Percentiles rank a stretch among this genome's conserved stretches.
Evolutionary conservation across 2,888 invertebrate species (phyloP).

Genomic region (Rhagium mordax): DNA sequence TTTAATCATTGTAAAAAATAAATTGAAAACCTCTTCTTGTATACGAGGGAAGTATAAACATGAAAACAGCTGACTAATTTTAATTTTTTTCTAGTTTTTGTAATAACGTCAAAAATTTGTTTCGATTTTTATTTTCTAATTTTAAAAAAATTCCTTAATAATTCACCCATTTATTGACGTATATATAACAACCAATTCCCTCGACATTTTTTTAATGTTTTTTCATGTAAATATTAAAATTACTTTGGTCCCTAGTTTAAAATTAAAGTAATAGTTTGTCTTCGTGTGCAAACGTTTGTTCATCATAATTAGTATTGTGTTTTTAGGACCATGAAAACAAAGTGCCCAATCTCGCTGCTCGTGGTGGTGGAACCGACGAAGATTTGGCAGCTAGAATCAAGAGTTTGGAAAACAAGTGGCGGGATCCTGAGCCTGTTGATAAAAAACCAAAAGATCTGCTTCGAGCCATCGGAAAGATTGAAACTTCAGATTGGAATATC

Average conservation of each 20-base stretch:
- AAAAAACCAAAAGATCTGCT: slow-evolving; percentile 90
- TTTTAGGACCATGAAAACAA: slow-evolving; percentile 65
- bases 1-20: no score
- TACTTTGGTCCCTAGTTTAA: neutral
- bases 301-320: neutral
- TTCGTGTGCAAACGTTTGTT: neutral
- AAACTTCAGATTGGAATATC: slow-evolving; percentile 92
- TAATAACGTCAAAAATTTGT: no score
- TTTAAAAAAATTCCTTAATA: no score
- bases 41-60: no score
- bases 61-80: no score
- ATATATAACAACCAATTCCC: no score
- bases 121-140: no score
- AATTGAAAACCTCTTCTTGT: no score
- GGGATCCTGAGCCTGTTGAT: slow-evolving; percentile 73
- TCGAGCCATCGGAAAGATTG: slow-evolving; percentile 87
- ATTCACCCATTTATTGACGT: no score
- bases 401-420: slow-evolving; percentile 85
- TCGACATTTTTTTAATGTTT: no score
- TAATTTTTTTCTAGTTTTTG: no score
- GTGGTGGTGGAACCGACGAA: slow-evolving; percentile 68
- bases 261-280: neutral
- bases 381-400: slow-evolving; percentile 78
- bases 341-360: slow-evolving; percentile 59
- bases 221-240: no score